Conservation (phyloP, 2,113 vertebrate genomes). For the Sceloporus tristichus region DNA sequence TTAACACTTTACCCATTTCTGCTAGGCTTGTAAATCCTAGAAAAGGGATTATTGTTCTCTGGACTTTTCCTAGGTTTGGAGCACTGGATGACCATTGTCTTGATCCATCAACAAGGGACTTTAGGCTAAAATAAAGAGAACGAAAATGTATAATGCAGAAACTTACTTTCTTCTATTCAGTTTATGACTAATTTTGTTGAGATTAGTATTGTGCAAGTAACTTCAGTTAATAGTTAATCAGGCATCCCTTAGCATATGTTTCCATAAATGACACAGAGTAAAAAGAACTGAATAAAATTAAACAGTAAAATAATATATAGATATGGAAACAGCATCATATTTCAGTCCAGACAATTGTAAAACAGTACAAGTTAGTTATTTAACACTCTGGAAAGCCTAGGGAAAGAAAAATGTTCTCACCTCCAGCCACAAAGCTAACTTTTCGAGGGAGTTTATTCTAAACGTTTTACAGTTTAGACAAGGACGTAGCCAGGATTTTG, state of each 20-base stretch:
- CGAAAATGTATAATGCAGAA: conserved; percentile 19
- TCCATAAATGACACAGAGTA: not conserved
- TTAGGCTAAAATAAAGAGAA: conserved; percentile 78
- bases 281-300: not conserved
- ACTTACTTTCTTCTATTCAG: not conserved
- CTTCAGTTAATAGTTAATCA: not conserved
- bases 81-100: conserved; percentile 94
- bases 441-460: not conserved
- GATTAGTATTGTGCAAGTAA: not conserved
- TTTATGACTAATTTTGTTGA: not conserved
- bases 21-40: conserved; percentile 92
- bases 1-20: conserved; percentile 87
- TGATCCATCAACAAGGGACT: conserved; percentile 87
- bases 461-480: not conserved
- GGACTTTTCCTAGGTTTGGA: conserved; percentile 92
- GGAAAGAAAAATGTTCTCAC: not conserved
- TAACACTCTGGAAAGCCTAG: not conserved
- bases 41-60: conserved; percentile 86
- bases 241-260: not conserved
- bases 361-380: not conserved
- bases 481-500: too few relatives aligned
- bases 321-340: not conserved
- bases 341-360: not conserved
- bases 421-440: not conserved
- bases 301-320: not conserved